Percentiles rank a stretch among this genome's conserved stretches.
Conservation (phyloP, 2,888 invertebrate genomes). For the Eupithecia vulgata region DNA sequence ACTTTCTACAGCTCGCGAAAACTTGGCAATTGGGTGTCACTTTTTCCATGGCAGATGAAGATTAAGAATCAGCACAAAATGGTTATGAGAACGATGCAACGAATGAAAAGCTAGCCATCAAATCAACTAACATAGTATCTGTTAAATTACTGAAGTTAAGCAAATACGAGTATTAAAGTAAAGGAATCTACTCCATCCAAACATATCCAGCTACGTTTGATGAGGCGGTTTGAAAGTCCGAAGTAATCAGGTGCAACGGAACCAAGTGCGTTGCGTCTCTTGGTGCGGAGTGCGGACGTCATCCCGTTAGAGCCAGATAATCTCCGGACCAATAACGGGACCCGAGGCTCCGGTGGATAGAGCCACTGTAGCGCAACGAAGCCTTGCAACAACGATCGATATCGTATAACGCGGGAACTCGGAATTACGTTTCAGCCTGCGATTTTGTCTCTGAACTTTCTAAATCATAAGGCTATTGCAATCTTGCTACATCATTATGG, state of each 20-base stretch:
- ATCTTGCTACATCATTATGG: conserved; percentile 56
- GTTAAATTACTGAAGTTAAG: no score
- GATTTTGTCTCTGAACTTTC: conserved; percentile 50
- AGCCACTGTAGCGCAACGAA: conserved; percentile 69
- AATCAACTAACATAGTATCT: background rate
- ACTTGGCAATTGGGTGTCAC: conserved; percentile 24
- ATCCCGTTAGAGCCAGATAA: conserved; percentile 74
- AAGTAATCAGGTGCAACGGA: conserved; percentile 49
- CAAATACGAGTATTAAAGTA: background rate
- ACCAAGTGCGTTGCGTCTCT: conserved; percentile 41
- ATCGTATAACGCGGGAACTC: conserved; percentile 69
- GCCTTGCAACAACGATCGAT: conserved; percentile 76
- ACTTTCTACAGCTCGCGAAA: conserved; percentile 41
- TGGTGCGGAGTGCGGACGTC: conserved; percentile 63
- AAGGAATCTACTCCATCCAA: background rate
- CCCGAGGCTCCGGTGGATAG: conserved; percentile 56
- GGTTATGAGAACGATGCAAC: background rate
- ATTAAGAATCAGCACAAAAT: conserved; percentile 17
- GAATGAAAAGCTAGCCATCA: background rate
- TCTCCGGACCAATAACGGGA: conserved; percentile 70
- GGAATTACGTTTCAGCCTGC: conserved; percentile 39
- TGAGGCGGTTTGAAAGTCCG: conserved; percentile 36
- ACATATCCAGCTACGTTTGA: background rate
- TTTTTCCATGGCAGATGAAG: conserved; percentile 23
- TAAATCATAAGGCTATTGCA: conserved; percentile 51